Evolutionary conservation across 2,113 vertebrate species (phyloP).

Genomic region (Centropus unirufus): DNA sequence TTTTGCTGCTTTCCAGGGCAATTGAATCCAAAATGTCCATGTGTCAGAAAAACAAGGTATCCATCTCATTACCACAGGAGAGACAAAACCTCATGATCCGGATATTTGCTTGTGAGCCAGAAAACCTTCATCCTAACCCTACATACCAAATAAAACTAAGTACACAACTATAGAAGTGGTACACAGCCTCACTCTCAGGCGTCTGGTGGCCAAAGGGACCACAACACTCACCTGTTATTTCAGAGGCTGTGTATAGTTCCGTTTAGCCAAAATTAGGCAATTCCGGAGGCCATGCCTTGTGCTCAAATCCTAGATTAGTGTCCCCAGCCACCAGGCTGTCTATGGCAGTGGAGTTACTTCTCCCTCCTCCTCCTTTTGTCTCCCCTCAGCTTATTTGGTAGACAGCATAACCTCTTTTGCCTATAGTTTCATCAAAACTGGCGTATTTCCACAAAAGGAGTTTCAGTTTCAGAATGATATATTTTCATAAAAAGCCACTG

Average conservation of each 20-base stretch:
- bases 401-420: neutral
- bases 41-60: neutral
- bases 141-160: fast-evolving
- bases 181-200: neutral
- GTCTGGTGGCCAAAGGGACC: neutral
- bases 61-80: fast-evolving
- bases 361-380: neutral
- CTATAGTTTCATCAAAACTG: neutral
- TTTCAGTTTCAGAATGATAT: neutral
- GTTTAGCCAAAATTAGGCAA: neutral
- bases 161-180: neutral
- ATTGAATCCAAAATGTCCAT: neutral
- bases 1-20: neutral
- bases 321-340: neutral
- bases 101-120: neutral
- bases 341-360: fast-evolving
- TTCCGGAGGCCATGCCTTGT: neutral
- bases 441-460: fast-evolving
- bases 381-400: neutral
- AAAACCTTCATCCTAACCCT: neutral
- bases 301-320: neutral
- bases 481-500: neutral
- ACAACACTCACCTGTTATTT: neutral
- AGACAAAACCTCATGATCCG: neutral
- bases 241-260: neutral